A percentile compares a stretch with the other conserved stretches of the same genome.
phyloP scores from a whole-genome alignment of 2,888 invertebrate species.

The Arge pagana region DNA sequence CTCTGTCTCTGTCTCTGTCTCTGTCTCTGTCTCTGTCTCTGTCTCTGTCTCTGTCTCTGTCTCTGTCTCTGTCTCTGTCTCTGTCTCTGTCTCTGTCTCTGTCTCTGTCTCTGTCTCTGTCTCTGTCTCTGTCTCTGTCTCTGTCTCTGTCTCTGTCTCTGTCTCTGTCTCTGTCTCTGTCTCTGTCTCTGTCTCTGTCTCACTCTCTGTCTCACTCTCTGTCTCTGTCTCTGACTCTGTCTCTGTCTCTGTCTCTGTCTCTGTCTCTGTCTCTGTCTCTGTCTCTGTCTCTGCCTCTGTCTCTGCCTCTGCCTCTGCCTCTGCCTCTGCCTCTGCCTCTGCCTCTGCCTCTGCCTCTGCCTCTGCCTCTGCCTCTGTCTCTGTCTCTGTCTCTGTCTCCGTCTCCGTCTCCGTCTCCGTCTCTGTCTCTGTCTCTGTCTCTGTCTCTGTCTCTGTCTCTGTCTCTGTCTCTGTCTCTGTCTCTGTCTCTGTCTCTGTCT shows the following conservation, averaged over 20 bases:
- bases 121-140: neutral
- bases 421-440: neutral
- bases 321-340: neutral
- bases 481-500: neutral
- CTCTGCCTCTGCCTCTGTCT: too few relatives aligned
- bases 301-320: too few relatives aligned
- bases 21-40: neutral
- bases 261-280: too few relatives aligned
- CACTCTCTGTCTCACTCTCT: neutral
- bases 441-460: neutral
- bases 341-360: neutral
- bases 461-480: neutral
- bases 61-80: too few relatives aligned
- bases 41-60: neutral
- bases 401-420: neutral
- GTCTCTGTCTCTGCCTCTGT: too few relatives aligned
- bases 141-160: neutral
- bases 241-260: neutral
- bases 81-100: constrained; percentile 5
- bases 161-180: neutral
- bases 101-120: constrained; percentile 8
- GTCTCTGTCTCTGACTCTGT: neutral
- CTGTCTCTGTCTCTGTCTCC: too few relatives aligned
- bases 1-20: neutral
- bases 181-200: neutral